Base-by-base conservation (phyloP, 1,140 invertebrate genomes). In the Pogonognathellus flavescens region DNA sequence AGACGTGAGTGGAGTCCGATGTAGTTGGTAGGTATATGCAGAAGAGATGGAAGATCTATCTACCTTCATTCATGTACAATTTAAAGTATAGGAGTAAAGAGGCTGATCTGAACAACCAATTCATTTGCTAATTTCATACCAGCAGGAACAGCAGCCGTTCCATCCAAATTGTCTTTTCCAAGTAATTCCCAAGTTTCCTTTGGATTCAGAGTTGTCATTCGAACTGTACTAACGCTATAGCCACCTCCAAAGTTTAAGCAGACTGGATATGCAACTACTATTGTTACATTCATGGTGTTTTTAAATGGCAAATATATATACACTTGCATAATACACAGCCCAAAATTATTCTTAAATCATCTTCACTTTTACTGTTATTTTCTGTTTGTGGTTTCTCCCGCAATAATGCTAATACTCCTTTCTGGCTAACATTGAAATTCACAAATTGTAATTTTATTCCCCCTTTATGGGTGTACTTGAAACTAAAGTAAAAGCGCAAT, bases 81-180 rank as follows among this genome's bases (percentile, higher is more conserved):
- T 55, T 59, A 25, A 6, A 41, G 31, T 41, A 41, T 41, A 41
- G 31, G 31, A 41, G 31, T 41, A 41, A 59, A 18, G 55, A 31
- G 25, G 41, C 31, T 20, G 20, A 84, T 80, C 16, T 84, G 57
- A 83, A 60, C 62, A 84, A 84, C 85, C 85, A 86, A 86, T 84
- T 86, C 85, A 86, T 86, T 86, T 86, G 82, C 85, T 86, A 84
- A 86, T 86, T 86, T 83, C 82, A 76, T 76, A 49, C 70, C 16
- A 41, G 31, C 31, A 41, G 2, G 2, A 49, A 14, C 31, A 41
- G 2, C 31, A 49, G 41, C 31, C 31, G 41, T 49, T 76, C 70
- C 41, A 49, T 31, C 14, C 16, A 76, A 76, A 76, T 76, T 84
- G 83, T 84, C 62, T 84, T 84, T 49, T 76, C 60, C n/a, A 59